phyloP scores from a whole-genome alignment of 2,888 invertebrate genomes.

The Molorchus minor region DNA sequence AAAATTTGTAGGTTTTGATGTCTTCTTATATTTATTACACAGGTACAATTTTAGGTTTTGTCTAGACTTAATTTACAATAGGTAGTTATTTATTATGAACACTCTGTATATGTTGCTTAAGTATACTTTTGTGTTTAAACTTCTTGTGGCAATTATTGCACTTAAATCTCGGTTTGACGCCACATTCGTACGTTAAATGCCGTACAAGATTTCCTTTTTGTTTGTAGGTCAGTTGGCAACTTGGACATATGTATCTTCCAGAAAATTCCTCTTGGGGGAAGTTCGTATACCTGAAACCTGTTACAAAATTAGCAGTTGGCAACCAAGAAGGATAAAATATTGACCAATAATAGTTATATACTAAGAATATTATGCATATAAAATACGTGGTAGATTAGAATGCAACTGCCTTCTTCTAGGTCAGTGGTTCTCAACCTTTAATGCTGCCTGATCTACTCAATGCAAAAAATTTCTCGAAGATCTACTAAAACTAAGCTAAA shows the following conservation, averaged over 20 bases:
- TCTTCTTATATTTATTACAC: not conserved
- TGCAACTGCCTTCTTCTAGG: too few relatives aligned
- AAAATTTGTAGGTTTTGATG: too few relatives aligned
- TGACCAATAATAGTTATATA: too few relatives aligned
- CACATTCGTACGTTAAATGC: constrained; percentile 76
- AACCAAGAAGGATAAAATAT: too few relatives aligned
- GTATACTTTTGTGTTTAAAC: constrained; percentile 76
- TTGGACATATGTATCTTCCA: constrained; percentile 65
- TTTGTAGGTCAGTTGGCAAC: constrained; percentile 67
- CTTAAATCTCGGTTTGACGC: constrained; percentile 74
- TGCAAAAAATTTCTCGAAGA: too few relatives aligned
- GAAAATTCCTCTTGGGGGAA: constrained; percentile 35
- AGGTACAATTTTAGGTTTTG: not conserved
- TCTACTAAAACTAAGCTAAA: too few relatives aligned
- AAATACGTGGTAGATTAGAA: too few relatives aligned
- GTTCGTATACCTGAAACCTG: constrained; percentile 45
- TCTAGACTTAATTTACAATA: not conserved
- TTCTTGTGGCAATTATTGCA: constrained; percentile 76
- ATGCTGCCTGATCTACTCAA: too few relatives aligned
- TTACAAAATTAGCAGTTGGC: too few relatives aligned
- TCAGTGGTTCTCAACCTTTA: too few relatives aligned
- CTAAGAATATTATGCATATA: too few relatives aligned
- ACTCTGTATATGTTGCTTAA: constrained; percentile 67
- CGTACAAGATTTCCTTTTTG: constrained; percentile 69
- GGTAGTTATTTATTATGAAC: not conserved